phyloP scores from a whole-genome alignment of 2,888 invertebrate species.

The Hydriomena furcata region DNA sequence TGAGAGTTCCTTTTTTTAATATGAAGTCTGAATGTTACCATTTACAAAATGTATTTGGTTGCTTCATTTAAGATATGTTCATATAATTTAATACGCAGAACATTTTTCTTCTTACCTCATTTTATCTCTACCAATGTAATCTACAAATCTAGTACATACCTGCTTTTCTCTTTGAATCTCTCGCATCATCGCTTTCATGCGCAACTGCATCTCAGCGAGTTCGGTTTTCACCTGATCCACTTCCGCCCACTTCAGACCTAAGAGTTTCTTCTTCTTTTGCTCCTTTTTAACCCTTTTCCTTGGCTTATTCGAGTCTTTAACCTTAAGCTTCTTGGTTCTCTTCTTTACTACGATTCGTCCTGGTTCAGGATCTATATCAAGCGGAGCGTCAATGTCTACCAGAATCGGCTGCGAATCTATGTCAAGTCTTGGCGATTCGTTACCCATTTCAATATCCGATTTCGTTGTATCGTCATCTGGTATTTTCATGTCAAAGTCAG shows the following conservation, averaged over 20 bases:
- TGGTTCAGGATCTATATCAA: slow-evolving; percentile 14
- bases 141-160: slow-evolving; percentile 18
- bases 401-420: slow-evolving; percentile 25
- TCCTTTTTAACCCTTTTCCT: slow-evolving; percentile 62
- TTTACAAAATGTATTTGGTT: too few species aligned
- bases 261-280: slow-evolving; percentile 62
- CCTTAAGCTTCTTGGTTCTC: slow-evolving; percentile 10
- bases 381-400: slow-evolving; percentile 24
- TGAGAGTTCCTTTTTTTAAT: too few species aligned
- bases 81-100: too few species aligned
- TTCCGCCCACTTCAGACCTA: slow-evolving; percentile 13
- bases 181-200: slow-evolving; percentile 58
- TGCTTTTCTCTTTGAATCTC: slow-evolving; percentile 36
- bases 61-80: too few species aligned
- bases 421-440: slow-evolving; percentile 19
- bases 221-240: slow-evolving; percentile 67
- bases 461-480: slow-evolving; percentile 23
- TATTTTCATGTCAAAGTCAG: slow-evolving; percentile 13
- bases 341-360: slow-evolving; percentile 3
- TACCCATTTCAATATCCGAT: slow-evolving; percentile 25
- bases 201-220: slow-evolving; percentile 66
- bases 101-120: slow-evolving; percentile 16
- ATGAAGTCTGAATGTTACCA: too few species aligned
- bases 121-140: slow-evolving; percentile 5
- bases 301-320: slow-evolving; percentile 2